phyloP scores from a whole-genome alignment of 1,140 invertebrate genomes.

The Hetaerina americana region DNA sequence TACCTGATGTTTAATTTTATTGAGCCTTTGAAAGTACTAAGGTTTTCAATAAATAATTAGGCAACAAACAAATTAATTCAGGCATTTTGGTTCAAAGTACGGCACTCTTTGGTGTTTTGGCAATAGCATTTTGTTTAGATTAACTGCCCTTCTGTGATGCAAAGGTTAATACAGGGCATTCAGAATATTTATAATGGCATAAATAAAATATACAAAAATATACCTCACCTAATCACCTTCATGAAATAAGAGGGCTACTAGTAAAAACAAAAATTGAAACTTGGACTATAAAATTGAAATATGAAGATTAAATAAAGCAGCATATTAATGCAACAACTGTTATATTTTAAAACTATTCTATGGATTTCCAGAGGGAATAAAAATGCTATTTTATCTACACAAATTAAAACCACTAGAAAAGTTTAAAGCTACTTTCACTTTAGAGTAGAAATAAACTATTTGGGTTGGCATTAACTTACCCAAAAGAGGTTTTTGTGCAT shows the following conservation, averaged over 20 bases:
- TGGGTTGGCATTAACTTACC: not conserved
- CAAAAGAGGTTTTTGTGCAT: not conserved
- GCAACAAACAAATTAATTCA: not conserved
- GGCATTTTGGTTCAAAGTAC: not conserved
- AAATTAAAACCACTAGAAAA: not conserved
- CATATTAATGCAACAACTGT: not conserved
- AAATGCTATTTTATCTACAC: not conserved
- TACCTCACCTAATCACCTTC: not conserved
- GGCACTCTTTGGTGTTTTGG: not conserved
- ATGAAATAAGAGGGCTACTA: not conserved
- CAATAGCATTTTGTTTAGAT: not conserved
- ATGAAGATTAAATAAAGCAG: not conserved
- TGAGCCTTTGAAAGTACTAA: not conserved
- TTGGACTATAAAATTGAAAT: not conserved
- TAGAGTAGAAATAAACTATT: not conserved
- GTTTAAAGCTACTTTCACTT: not conserved
- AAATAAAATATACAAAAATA: not conserved
- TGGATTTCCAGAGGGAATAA: not conserved
- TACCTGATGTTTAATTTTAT: not conserved
- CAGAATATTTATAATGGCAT: not conserved
- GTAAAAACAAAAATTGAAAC: not conserved
- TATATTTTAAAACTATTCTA: not conserved
- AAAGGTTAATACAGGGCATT: not conserved
- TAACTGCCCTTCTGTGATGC: not conserved
- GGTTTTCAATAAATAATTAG: not conserved